Conservation (phyloP, 2,888 invertebrate species). For the Ecliptopera silaceata region DNA sequence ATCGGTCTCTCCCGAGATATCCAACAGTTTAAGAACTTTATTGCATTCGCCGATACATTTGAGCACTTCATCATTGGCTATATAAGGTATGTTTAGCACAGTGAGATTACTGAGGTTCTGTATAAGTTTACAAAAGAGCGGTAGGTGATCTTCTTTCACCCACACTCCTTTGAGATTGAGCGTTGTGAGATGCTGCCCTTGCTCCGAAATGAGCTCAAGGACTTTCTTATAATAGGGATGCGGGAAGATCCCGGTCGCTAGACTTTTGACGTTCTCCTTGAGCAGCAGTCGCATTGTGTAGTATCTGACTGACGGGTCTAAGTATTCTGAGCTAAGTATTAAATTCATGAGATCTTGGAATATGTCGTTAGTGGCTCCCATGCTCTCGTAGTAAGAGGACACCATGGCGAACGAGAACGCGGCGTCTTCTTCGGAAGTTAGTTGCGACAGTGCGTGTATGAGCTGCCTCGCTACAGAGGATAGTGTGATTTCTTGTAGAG, state of each 20-base stretch:
- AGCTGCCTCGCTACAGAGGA: constrained; percentile 84
- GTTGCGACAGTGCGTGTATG: constrained; percentile 84
- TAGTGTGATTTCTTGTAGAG: constrained; percentile 83
- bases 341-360: constrained; percentile 86
- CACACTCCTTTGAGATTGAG: constrained; percentile 89
- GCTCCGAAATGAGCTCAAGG: constrained; percentile 84
- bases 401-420: constrained; percentile 83
- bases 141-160: constrained; percentile 87
- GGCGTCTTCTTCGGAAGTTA: constrained; percentile 83
- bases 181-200: constrained; percentile 84
- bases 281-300: constrained; percentile 85
- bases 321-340: constrained; percentile 85
- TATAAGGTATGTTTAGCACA: constrained; percentile 86
- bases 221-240: constrained; percentile 88
- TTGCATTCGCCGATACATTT: constrained; percentile 83
- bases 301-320: constrained; percentile 87
- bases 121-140: constrained; percentile 84
- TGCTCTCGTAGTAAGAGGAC: constrained; percentile 82
- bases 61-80: constrained; percentile 87
- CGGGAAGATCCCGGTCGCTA: constrained; percentile 87
- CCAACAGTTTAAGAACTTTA: constrained; percentile 82
- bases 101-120: constrained; percentile 83
- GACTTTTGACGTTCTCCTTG: constrained; percentile 85
- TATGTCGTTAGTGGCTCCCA: constrained; percentile 86
- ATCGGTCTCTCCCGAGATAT: constrained; percentile 88